Evolutionary conservation across 2,113 vertebrate species (phyloP).

Genomic region (Hippopotamus amphibius): DNA sequence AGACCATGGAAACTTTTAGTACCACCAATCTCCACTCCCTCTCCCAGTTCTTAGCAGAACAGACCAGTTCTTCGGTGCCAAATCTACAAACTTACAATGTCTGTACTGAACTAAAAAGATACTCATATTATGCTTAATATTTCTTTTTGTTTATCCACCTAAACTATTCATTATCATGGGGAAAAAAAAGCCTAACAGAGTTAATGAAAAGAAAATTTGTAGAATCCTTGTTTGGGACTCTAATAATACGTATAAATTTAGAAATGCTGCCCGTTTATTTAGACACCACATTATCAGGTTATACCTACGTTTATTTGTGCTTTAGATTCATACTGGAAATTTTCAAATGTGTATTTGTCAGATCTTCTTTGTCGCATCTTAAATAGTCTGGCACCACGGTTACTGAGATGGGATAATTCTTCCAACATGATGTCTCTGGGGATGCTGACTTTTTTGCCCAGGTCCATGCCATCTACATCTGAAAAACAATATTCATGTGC

Average conservation of each 20-base stretch:
- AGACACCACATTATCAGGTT: neutral
- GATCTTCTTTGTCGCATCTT: slow-evolving; percentile 97
- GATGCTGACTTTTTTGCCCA: slow-evolving; percentile 94
- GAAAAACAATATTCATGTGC: slow-evolving; percentile 58
- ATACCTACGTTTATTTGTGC: slow-evolving; percentile 90
- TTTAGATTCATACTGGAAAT: slow-evolving; percentile 90
- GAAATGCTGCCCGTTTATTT: neutral
- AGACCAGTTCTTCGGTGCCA: neutral
- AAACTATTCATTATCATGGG: neutral
- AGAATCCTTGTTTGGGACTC: neutral
- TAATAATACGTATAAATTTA: neutral
- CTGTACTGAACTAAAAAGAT: neutral
- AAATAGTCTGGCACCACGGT: slow-evolving; percentile 96
- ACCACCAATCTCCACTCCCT: neutral
- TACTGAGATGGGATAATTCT: slow-evolving; percentile 93
- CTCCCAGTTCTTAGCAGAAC: neutral
- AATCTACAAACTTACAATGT: neutral
- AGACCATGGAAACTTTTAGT: slow-evolving; percentile 31
- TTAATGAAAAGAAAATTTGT: neutral
- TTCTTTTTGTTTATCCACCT: slow-evolving; percentile 7
- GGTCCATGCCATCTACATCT: slow-evolving; percentile 90
- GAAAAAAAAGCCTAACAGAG: neutral
- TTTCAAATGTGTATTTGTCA: slow-evolving; percentile 98
- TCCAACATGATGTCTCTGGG: slow-evolving; percentile 99
- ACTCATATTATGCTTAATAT: neutral